Conservation (phyloP, 2,797 vertebrate genomes). For the Enteromius thamalakanensis region DNA sequence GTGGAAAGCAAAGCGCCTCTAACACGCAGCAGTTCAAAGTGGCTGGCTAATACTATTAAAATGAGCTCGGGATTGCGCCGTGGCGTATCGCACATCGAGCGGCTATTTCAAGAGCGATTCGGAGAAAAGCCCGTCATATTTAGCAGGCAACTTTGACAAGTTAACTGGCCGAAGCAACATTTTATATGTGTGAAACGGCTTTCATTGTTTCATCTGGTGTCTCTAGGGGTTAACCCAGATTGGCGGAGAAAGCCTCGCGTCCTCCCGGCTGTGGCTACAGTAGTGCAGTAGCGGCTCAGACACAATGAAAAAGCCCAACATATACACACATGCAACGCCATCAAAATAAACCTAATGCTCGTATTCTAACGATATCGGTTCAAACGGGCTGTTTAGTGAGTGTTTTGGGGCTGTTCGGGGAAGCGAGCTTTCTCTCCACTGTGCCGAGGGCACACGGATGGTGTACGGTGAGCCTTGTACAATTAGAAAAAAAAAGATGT, state of each 20-base stretch:
- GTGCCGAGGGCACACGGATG: conserved; percentile 57
- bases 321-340: conserved; percentile 26
- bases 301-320: conserved; percentile 48
- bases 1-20: conserved; percentile 66
- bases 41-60: conserved; percentile 61
- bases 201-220: conserved; percentile 84
- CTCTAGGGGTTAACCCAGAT: conserved; percentile 79
- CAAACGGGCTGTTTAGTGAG: conserved; percentile 18
- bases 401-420: conserved; percentile 26
- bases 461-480: conserved; percentile 63
- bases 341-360: conserved; percentile 27
- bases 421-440: conserved; percentile 37
- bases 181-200: conserved; percentile 68
- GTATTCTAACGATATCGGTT: conserved; percentile 12
- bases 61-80: conserved; percentile 52
- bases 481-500: conserved; percentile 75
- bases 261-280: conserved; percentile 56
- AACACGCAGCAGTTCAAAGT: conserved; percentile 68
- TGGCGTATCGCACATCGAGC: conserved; percentile 29
- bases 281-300: conserved; percentile 50
- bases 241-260: conserved; percentile 66
- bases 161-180: conserved; percentile 27
- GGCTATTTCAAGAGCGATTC: conserved; percentile 23
- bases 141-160: conserved; percentile 28
- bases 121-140: background rate